These are phyloP conservation scores for Lethocerus indicus DNA, from an alignment of 1,140 invertebrate species.

Conservation along the genomic window DNA sequence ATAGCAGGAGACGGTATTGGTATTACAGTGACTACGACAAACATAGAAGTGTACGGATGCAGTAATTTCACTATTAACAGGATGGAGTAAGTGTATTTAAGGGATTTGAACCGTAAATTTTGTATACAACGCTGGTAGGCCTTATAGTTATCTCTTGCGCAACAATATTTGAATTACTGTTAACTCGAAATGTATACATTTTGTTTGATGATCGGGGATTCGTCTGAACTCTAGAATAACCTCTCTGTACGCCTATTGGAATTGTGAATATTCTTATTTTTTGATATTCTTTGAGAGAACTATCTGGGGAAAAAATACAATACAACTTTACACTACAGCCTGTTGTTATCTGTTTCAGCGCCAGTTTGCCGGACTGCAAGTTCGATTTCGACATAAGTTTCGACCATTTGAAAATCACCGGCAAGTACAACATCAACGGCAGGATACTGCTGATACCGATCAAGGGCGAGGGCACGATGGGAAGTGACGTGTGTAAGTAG, in stretches of 20 bases:
- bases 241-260: too few species aligned
- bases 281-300: not conserved
- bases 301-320: not conserved
- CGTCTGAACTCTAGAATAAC: too few species aligned
- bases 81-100: slow-evolving; percentile 28
- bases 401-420: slow-evolving; percentile 32
- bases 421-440: slow-evolving; percentile 43
- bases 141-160: too few species aligned
- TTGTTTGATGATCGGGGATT: too few species aligned
- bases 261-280: not conserved
- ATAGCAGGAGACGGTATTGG: slow-evolving; percentile 31
- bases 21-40: slow-evolving; percentile 39
- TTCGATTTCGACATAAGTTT: slow-evolving; percentile 37
- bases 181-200: too few species aligned
- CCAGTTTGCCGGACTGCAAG: slow-evolving; percentile 31
- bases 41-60: slow-evolving; percentile 39
- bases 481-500: slow-evolving; percentile 46
- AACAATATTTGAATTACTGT: too few species aligned
- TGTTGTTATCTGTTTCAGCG: slow-evolving; percentile 20
- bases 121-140: too few species aligned
- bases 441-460: slow-evolving; percentile 38
- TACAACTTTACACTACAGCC: not conserved
- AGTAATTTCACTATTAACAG: slow-evolving; percentile 36
- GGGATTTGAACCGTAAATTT: too few species aligned
- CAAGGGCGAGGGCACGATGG: slow-evolving; percentile 40